phyloP scores from a whole-genome alignment of 2,113 vertebrate species.

The Lophius piscatorius region DNA sequence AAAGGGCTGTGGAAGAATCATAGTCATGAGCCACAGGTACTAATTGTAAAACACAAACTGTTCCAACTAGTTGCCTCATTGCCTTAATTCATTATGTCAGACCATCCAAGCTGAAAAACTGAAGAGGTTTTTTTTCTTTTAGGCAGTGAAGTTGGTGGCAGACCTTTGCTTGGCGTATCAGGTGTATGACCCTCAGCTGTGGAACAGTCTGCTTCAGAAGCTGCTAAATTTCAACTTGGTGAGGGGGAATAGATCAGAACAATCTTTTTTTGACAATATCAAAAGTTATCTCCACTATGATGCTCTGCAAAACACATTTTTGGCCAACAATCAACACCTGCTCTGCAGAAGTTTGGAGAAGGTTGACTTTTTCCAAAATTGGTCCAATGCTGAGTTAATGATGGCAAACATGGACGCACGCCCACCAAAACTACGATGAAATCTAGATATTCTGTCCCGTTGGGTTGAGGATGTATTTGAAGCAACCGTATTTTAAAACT shows the following conservation, averaged over 20 bases:
- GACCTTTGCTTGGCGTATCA: constrained; percentile 92
- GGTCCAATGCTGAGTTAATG: too few species aligned
- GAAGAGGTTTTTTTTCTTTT: constrained; percentile 11
- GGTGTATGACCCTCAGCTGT: constrained; percentile 89
- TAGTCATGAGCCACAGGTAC: constrained; percentile 90
- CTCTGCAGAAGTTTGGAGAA: too few species aligned
- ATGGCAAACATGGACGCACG: too few species aligned
- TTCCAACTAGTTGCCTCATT: too few species aligned
- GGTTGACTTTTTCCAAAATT: too few species aligned
- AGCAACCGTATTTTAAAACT: too few species aligned
- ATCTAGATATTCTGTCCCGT: too few species aligned
- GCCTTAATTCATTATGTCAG: neutral
- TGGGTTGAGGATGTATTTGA: too few species aligned
- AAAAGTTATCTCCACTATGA: neutral
- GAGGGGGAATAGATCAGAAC: constrained; percentile 31
- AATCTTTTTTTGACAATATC: too few species aligned
- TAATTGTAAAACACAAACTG: neutral
- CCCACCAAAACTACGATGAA: too few species aligned
- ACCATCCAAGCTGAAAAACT: neutral
- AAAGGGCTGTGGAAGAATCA: constrained; percentile 98
- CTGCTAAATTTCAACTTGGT: constrained; percentile 91
- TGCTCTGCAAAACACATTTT: too few species aligned
- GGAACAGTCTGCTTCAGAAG: constrained; percentile 93
- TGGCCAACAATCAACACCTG: too few species aligned
- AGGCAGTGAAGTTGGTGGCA: constrained; percentile 91